phyloP scores from a whole-genome alignment of 2,888 invertebrate species.

The Protodeltote pygarga region DNA sequence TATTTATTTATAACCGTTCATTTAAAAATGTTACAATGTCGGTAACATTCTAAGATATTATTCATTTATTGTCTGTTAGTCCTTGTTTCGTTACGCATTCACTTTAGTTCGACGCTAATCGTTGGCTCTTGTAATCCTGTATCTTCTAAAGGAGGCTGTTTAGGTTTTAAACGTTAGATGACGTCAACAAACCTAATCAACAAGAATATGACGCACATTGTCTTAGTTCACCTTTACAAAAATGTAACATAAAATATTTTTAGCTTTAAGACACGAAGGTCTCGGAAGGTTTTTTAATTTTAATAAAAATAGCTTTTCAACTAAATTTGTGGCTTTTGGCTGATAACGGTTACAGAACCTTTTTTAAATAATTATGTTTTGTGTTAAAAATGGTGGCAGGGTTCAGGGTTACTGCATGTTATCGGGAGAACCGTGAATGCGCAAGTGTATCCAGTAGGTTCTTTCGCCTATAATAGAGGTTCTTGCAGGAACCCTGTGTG shows the following conservation, averaged over 20 bases:
- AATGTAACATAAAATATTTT: conserved; percentile 1
- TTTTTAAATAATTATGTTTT: no score
- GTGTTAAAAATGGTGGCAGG: no score
- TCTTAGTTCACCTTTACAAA: conserved; percentile 10
- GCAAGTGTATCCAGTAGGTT: no score
- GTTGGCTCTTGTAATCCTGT: conserved; percentile 20
- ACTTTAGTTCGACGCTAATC: conserved; percentile 27
- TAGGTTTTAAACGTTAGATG: conserved; percentile 17
- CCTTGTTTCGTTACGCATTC: conserved; percentile 32
- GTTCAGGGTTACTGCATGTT: no score
- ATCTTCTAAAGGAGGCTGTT: conserved; percentile 17
- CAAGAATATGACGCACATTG: conserved; percentile 2
- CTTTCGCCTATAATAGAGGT: no score
- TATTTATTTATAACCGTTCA: conserved; percentile 33
- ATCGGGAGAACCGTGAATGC: no score
- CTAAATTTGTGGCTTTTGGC: no score
- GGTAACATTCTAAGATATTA: conserved; percentile 21
- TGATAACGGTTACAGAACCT: no score
- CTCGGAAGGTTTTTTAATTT: no score
- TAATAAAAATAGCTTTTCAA: no score
- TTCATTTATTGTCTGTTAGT: conserved; percentile 29
- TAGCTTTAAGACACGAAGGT: not conserved
- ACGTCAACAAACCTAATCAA: conserved; percentile 15
- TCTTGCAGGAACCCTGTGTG: no score
- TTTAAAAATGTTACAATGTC: conserved; percentile 29